Percentiles rank a stretch among this genome's conserved stretches.
These are phyloP conservation scores for Fukomys damarensis DNA, from an alignment of 2,113 vertebrate species.

Conservation along the genomic window DNA sequence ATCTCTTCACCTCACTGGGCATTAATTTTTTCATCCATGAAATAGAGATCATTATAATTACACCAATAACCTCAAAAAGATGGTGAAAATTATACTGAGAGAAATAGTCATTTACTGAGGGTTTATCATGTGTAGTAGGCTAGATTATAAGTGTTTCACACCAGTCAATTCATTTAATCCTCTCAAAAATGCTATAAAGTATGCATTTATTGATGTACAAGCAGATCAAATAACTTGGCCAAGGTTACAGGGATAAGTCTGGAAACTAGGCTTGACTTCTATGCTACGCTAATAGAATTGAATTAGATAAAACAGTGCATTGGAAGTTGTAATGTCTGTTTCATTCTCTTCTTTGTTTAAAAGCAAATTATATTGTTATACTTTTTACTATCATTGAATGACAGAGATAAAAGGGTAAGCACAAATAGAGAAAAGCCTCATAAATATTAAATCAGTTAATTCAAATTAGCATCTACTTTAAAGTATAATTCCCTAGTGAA, in stretches of 20 bases:
- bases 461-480: constrained; percentile 18
- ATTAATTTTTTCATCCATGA: constrained; percentile 45
- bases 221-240: constrained; percentile 43
- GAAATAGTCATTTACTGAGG: background rate
- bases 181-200: constrained; percentile 11
- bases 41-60: constrained; percentile 29
- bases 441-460: constrained; percentile 41
- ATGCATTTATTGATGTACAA: constrained; percentile 3
- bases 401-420: background rate
- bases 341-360: constrained; percentile 29
- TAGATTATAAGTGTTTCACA: constrained; percentile 54
- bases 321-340: background rate
- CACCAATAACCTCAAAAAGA: background rate
- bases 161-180: background rate
- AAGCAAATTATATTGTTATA: background rate
- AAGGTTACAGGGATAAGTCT: background rate
- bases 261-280: background rate
- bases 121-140: background rate
- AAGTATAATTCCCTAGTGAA: background rate
- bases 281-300: background rate
- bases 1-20: background rate
- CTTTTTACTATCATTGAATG: background rate
- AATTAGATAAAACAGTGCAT: constrained; percentile 21
- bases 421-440: constrained; percentile 16
- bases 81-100: background rate